A percentile compares a stretch with the other conserved stretches of the same genome.
These are phyloP conservation scores for Chrysomela aeneicollis DNA, from an alignment of 2,888 invertebrate species.

Conservation along the genomic window DNA sequence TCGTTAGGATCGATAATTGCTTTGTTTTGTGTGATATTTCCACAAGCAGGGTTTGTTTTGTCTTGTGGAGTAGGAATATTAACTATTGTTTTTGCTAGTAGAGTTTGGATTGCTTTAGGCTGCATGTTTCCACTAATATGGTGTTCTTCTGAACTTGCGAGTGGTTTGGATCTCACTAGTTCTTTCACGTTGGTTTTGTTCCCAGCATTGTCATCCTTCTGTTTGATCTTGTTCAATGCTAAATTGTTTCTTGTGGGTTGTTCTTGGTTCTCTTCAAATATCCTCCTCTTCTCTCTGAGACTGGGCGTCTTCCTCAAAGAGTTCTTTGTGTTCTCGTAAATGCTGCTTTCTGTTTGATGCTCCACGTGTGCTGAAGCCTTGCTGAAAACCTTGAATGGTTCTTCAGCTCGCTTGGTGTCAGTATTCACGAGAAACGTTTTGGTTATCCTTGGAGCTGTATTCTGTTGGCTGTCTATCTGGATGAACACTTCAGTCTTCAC, in stretches of 20 bases:
- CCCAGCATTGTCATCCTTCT: background rate
- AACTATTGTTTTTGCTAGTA: background rate
- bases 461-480: conserved; percentile 45
- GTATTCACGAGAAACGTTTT: conserved; percentile 36
- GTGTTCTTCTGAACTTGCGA: background rate
- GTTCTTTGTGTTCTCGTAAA: conserved; percentile 7
- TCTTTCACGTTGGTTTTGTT: background rate
- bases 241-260: too few species aligned
- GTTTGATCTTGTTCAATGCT: background rate
- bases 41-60: too few species aligned
- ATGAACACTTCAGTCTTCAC: conserved; percentile 54
- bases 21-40: too few species aligned
- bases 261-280: conserved; percentile 36
- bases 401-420: background rate
- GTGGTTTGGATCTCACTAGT: background rate
- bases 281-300: conserved; percentile 42
- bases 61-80: too few species aligned
- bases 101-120: background rate
- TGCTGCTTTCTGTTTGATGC: conserved; percentile 25
- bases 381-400: background rate
- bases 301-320: conserved; percentile 36
- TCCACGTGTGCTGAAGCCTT: too few species aligned
- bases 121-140: background rate
- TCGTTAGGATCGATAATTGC: background rate
- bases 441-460: conserved; percentile 18